Base-by-base conservation (phyloP, 2,888 invertebrate species). In the Nesidiocoris tenuis region DNA sequence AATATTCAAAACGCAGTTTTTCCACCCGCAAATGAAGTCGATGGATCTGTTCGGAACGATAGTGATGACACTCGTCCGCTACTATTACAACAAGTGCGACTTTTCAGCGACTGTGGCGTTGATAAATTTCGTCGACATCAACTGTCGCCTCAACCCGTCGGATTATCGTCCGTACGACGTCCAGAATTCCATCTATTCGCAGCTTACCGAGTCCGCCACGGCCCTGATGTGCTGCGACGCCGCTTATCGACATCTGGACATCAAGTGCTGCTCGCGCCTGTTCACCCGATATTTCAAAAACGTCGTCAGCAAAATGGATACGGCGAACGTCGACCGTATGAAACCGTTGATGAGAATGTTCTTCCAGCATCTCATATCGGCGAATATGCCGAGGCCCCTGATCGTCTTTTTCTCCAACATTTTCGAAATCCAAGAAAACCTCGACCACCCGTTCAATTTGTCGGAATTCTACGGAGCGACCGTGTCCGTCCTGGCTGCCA, bases 361-460 rank as follows among this genome's bases (percentile, higher is more conserved):
- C 2, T 67, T 67, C 56, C 16, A 19, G 18, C 3, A 1, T 2
- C 19, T 21, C 2, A 0, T 67, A 0, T 18, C 7, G 0, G 22
- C 2, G 3, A 56, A 9, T n/a, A 0, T 19, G 16, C n/a, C 56
- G 1, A 0, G 55, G 7, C 56, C 55, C 18, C 55, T 67, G 67
- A n/a, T 7, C 9, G 12, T 18, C 16, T 21, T 67, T 17, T 67
- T 67, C 55, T 16, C 3, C 22, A 16, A 7, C 12, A 67, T 67
- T 54, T 16, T 67, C 16, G 22, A 67, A 5, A 12, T 21, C 16
- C 67, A 67, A 56, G 16, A 56, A 21, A 56, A 67, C 55, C 67
- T 67, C 3, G 67, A 67, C 16, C 0, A 56, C 9, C 67, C 67
- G 2, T 54, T 67, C n/a, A 56, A 67, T 16, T 9, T 67, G 19